Percentiles rank a stretch among this genome's conserved stretches.
These are phyloP conservation scores for Andrena camellia DNA, from an alignment of 2,888 invertebrate genomes.

Conservation along the genomic window DNA sequence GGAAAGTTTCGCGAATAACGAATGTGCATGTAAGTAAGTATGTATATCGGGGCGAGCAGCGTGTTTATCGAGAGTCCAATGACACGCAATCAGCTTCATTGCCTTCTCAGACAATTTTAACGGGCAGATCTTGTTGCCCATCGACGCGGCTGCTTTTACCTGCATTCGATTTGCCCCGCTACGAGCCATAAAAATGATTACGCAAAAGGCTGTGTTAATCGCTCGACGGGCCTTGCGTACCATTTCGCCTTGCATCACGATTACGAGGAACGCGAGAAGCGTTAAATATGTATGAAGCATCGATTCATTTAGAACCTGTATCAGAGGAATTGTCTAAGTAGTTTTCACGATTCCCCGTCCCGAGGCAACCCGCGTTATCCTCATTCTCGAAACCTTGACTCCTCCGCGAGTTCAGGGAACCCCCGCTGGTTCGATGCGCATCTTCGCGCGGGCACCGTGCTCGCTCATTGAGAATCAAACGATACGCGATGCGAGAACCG, in stretches of 20 bases:
- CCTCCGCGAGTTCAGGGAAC: neutral
- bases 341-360: neutral
- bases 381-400: constrained; percentile 6
- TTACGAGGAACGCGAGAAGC: constrained; percentile 14
- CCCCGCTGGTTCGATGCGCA: neutral
- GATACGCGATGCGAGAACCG: constrained; percentile 15
- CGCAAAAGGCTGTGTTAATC: constrained; percentile 35
- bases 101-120: neutral
- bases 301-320: neutral
- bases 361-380: neutral
- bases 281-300: constrained; percentile 49
- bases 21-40: constrained; percentile 31
- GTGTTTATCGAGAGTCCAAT: constrained; percentile 50
- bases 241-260: constrained; percentile 38
- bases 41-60: neutral
- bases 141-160: constrained; percentile 13
- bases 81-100: constrained; percentile 55
- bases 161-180: constrained; percentile 2
- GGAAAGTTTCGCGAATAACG: constrained; percentile 70
- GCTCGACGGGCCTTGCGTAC: constrained; percentile 30
- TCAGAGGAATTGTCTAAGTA: neutral
- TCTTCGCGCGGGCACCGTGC: neutral
- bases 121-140: constrained; percentile 1
- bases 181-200: constrained; percentile 31
- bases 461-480: neutral